phyloP scores from a whole-genome alignment of 1,140 invertebrate genomes.

The Dinothrombium tinctorium region DNA sequence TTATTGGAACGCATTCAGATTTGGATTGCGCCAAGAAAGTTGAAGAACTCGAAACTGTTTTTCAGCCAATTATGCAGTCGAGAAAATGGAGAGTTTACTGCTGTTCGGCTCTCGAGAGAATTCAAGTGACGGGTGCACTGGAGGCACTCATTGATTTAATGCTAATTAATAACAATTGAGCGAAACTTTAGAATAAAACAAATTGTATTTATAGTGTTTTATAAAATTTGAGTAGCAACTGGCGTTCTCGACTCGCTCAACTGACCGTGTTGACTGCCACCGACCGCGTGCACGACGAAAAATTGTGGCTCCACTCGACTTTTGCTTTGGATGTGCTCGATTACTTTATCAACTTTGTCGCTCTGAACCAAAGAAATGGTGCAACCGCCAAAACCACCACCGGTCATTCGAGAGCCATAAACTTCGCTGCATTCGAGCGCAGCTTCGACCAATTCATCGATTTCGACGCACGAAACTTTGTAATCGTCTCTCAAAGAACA shows the following conservation, averaged over 20 bases:
- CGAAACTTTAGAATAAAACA: too few species aligned
- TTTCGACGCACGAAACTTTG: slow-evolving; percentile 63
- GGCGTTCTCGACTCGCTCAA: too few species aligned
- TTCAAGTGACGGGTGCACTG: too few species aligned
- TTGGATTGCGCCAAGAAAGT: too few species aligned
- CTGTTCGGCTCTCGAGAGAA: too few species aligned
- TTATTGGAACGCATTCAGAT: slow-evolving; percentile 14
- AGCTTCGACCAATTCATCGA: slow-evolving; percentile 52
- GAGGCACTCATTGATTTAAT: too few species aligned
- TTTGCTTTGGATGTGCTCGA: slow-evolving; percentile 29
- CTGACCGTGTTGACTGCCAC: background rate
- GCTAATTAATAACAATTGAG: too few species aligned
- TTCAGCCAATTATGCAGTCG: too few species aligned
- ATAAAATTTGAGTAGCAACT: too few species aligned
- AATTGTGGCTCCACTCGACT: background rate
- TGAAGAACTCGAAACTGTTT: too few species aligned
- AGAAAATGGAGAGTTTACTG: too few species aligned
- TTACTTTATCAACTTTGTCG: slow-evolving; percentile 31
- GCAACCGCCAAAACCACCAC: slow-evolving; percentile 81
- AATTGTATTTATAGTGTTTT: too few species aligned
- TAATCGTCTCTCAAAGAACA: slow-evolving; percentile 58
- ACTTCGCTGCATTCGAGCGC: slow-evolving; percentile 41
- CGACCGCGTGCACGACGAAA: background rate
- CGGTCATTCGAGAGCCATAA: slow-evolving; percentile 68
- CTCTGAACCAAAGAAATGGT: slow-evolving; percentile 54